These are phyloP conservation scores for Trimorus sp. DNA, from an alignment of 2,888 invertebrate species.

Conservation along the genomic window DNA sequence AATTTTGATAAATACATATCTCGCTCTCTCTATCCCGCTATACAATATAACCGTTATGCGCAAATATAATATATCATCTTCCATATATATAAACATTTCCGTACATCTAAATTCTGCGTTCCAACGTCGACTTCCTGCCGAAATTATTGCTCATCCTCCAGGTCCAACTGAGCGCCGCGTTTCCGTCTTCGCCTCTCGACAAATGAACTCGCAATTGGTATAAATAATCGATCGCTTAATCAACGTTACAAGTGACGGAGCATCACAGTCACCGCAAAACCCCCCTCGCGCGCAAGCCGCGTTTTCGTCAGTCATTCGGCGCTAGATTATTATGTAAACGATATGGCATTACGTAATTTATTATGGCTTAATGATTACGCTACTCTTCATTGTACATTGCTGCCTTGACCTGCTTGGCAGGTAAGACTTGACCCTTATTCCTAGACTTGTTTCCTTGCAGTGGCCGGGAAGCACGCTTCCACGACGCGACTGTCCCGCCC, in stretches of 20 bases:
- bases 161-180: slow-evolving; percentile 3
- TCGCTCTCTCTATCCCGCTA: slow-evolving; percentile 50
- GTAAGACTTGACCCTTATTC: slow-evolving; percentile 67
- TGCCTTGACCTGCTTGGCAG: slow-evolving; percentile 72
- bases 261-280: slow-evolving; percentile 31
- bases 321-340: slow-evolving; percentile 75
- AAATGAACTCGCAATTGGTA: background rate
- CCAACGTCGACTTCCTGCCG: slow-evolving; percentile 28
- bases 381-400: slow-evolving; percentile 77
- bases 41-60: slow-evolving; percentile 57
- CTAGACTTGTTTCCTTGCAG: slow-evolving; percentile 36
- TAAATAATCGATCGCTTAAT: background rate
- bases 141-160: slow-evolving; percentile 73
- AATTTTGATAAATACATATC: slow-evolving; percentile 72
- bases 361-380: slow-evolving; percentile 79
- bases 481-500: background rate
- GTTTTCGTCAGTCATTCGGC: slow-evolving; percentile 72
- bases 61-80: slow-evolving; percentile 59
- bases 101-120: slow-evolving; percentile 32
- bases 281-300: slow-evolving; percentile 45
- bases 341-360: slow-evolving; percentile 81
- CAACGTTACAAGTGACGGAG: background rate
- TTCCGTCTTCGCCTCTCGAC: too few species aligned
- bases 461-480: slow-evolving; percentile 49
- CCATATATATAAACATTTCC: slow-evolving; percentile 53